These are phyloP conservation scores for Galerucella calmariensis DNA, from an alignment of 2,888 invertebrate genomes.

Conservation along the genomic window DNA sequence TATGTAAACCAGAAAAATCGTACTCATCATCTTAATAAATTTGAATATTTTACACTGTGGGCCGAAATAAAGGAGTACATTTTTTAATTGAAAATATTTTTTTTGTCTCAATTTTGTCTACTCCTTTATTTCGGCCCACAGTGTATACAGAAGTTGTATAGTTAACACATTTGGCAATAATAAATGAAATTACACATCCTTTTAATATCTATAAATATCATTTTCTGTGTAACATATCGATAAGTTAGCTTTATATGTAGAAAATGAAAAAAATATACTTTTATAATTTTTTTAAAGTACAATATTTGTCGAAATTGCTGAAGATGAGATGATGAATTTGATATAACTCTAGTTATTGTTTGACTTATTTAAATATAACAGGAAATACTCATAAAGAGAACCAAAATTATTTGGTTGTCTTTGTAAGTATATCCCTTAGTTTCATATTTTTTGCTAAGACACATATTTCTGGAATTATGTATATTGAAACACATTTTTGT, in stretches of 20 bases:
- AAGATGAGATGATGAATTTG: neutral
- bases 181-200: no score
- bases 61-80: no score
- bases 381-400: neutral
- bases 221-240: conserved; percentile 1
- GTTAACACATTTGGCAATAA: conserved; percentile 3
- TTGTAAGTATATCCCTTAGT: neutral
- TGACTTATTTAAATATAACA: neutral
- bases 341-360: neutral
- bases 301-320: neutral
- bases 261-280: neutral
- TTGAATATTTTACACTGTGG: neutral
- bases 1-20: neutral
- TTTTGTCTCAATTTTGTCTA: no score
- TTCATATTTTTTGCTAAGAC: neutral
- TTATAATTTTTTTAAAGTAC: neutral
- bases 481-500: conserved; percentile 17
- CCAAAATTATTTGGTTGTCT: neutral
- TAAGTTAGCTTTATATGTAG: neutral
- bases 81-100: no score
- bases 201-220: neutral
- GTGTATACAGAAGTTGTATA: neutral
- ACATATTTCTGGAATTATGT: conserved; percentile 3
- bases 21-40: conserved; percentile 7
- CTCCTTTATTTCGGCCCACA: no score